Evolutionary conservation across 2,113 vertebrate species (phyloP).

Genomic region (Muscicapa adusta): DNA sequence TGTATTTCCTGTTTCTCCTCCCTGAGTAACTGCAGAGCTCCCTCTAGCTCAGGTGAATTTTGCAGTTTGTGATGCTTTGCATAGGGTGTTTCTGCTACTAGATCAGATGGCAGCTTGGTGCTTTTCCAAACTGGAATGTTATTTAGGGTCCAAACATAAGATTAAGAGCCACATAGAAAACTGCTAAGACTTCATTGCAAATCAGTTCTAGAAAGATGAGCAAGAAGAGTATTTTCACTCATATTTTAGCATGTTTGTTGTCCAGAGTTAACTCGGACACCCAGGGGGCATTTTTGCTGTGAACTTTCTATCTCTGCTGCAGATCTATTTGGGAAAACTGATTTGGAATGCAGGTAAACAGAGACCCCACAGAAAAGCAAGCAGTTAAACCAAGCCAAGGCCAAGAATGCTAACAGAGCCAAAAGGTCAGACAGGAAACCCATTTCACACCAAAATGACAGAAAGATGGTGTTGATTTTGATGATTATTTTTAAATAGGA

Average conservation of each 20-base stretch:
- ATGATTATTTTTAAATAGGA: not conserved
- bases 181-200: not conserved
- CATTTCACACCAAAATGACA: not conserved
- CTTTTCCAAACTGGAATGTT: not conserved
- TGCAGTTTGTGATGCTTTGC: not conserved
- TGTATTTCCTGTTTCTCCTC: not conserved
- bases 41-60: not conserved
- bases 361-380: not conserved
- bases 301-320: not conserved
- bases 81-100: not conserved
- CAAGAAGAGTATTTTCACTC: not conserved
- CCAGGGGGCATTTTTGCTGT: not conserved
- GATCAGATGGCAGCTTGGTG: not conserved
- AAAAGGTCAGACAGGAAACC: not conserved
- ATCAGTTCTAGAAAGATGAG: not conserved
- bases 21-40: not conserved
- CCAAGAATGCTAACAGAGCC: not conserved
- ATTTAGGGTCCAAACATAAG: not conserved
- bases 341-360: not conserved
- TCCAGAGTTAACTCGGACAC: not conserved
- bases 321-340: not conserved
- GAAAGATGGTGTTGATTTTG: not conserved
- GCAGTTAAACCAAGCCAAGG: not conserved
- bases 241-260: not conserved
- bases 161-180: not conserved